Evolutionary conservation across 1,140 invertebrate species (phyloP), one percentile per base, ranked within the genome.

Genomic region (Heterodera carotae): DNA sequence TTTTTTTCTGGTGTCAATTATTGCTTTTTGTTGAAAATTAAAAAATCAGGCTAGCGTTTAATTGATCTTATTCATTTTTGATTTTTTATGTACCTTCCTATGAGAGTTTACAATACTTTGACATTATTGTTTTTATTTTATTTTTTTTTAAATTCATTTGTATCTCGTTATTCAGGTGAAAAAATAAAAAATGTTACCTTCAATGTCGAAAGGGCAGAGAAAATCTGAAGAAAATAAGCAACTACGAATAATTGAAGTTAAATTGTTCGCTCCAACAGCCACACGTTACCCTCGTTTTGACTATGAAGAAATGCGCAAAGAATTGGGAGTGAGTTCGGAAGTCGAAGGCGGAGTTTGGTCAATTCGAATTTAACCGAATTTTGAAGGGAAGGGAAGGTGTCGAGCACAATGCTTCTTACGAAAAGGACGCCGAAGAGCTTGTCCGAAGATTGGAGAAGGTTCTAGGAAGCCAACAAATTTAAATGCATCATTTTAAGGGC

Each of bases 271-370:
- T 15, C 83, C 82, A 48, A 84, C 82, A 18, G 31, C 59, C 10
- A 66, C 62, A 33, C 67, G 60, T n/a, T 83, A 84, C 81, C 79
- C 82, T 6, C 36, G n/a, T 18, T 78, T 84, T 60, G 82, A 83
- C 36, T 83, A 69, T 64, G 77, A 79, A 29, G 81, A 83, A 27
- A 62, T 84, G 27, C 53, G 73, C 36, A 22, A 62, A 15, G 69
- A 82, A 43, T 69, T 83, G 31, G 56, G 66, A 31, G 60, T 80
- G 79, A 22, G 36, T 64, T 31, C 48, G 74, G 22, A 59, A 34
- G 5, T 22, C 22, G 18, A 27, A 27, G 33, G 18, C 10, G 31
- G 8, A 59, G n/a, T 27, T 36, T 72, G 70, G 27, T 8, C 22
- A 59, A 64, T 72, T 72, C 69, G 2, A 72, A n/a, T 39, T 69